Conservation (phyloP, 2,888 invertebrate species). For the Melieria omissa region DNA sequence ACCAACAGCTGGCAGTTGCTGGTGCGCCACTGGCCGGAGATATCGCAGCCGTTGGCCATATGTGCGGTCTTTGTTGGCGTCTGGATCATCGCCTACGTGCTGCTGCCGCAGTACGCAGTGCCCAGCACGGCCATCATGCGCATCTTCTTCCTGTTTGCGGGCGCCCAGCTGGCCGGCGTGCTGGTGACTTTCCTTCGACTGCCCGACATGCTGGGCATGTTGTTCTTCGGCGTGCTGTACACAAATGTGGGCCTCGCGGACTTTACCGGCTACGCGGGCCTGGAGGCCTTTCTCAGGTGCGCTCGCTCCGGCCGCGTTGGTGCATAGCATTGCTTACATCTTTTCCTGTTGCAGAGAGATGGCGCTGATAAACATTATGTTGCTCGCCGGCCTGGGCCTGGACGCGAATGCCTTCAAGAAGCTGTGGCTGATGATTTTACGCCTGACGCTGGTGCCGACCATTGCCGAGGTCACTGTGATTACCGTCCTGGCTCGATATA, state of each 20-base stretch:
- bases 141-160: conserved; percentile 62
- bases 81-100: conserved; percentile 65
- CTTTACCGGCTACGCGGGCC: conserved; percentile 66
- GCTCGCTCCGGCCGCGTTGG: not conserved
- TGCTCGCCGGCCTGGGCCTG: conserved; percentile 74
- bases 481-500: conserved; percentile 68
- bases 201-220: conserved; percentile 74
- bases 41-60: conserved; percentile 63
- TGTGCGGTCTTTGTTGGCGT: conserved; percentile 60
- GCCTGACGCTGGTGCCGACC: conserved; percentile 73
- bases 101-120: conserved; percentile 60
- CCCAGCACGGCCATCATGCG: conserved; percentile 62
- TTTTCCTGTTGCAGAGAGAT: conserved; percentile 67
- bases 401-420: conserved; percentile 71
- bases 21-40: conserved; percentile 58
- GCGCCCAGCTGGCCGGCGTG: conserved; percentile 63
- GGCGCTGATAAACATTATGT: conserved; percentile 74
- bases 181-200: conserved; percentile 58
- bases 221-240: conserved; percentile 71
- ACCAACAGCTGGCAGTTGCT: conserved; percentile 62
- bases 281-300: conserved; percentile 69
- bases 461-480: conserved; percentile 70
- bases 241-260: conserved; percentile 68
- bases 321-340: not conserved
- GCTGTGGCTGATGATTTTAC: conserved; percentile 69